A percentile compares a stretch with the other conserved stretches of the same genome.
Conservation (phyloP, 2,797 vertebrate species). For the Tapirus indicus region DNA sequence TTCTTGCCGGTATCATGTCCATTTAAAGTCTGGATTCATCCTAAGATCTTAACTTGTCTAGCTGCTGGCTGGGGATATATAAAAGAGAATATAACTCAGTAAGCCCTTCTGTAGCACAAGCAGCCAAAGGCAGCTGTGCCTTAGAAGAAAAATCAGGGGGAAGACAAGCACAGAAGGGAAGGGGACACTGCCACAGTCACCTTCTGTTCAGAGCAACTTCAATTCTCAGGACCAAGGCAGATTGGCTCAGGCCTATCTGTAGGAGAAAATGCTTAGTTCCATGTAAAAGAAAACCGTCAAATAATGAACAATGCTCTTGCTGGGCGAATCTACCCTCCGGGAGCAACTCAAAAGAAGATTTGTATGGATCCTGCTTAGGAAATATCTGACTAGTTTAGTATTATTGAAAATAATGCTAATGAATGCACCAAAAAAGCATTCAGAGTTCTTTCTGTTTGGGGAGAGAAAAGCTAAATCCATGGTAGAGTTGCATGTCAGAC, state of each 20-base stretch:
- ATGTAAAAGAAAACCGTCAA: conserved; percentile 20
- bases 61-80: neutral
- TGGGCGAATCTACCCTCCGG: neutral
- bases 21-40: conserved; percentile 35
- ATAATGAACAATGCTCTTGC: conserved; percentile 33
- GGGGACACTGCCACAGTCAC: neutral
- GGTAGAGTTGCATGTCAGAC: neutral
- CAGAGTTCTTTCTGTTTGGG: neutral
- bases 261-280: conserved; percentile 8
- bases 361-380: neutral
- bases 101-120: conserved; percentile 20
- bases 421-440: neutral
- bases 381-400: conserved; percentile 10
- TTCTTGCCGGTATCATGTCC: neutral
- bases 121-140: neutral
- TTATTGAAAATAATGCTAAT: conserved; percentile 29
- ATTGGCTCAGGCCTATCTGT: neutral
- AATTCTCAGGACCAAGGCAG: conserved; percentile 29
- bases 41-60: neutral
- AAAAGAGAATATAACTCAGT: neutral
- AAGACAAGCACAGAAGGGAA: conserved; percentile 50
- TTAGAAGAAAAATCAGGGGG: conserved; percentile 22
- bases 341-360: neutral
- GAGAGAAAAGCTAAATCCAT: conserved; percentile 25
- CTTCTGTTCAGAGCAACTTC: conserved; percentile 35